Base-by-base conservation (phyloP, 2,113 vertebrate genomes). In the Dicerorhinus sumatrensis region DNA sequence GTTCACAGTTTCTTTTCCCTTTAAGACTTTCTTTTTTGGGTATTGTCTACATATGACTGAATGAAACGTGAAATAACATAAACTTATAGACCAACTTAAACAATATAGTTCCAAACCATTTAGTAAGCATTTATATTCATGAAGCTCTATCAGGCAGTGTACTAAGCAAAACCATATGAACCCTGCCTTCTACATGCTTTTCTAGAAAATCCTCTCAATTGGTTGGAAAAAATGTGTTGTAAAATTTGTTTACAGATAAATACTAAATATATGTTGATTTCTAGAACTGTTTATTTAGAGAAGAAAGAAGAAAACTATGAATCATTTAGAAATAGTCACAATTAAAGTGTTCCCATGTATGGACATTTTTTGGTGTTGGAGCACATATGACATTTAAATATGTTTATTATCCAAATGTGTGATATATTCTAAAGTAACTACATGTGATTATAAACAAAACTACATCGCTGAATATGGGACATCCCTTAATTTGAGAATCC, bases 391-490 rank as follows among this genome's bases (percentile, higher is more conserved):
- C 18, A 80, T 63, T 67, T 93, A 70, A 88, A 75, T n/a, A n/a
- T n/a, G 11, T 20, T 82, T 62, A 54, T 84, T 95, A 10, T 11
- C 1, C 11, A 73, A 92, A 80, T 63, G 9, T n/a, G 20, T 42
- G 63, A n/a, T 25, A 39, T 63, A 81, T 84, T 95, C 31, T 79
- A 29, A 70, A 65, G 14, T 42, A 69, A 31, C 2, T 54, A 63
- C 6, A 31, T 4, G 60, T 20, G 25, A 77, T 23, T 77, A 10
- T n/a, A 88, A 89, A 51, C 42, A 91, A 67, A 75, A 95, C 36
- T 13, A 8, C 2, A 70, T 46, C 8, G 1, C 2, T 69, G 5
- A 58, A 54, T 36, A 84, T 5, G 1, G 23, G 2, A 18, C 7
- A 62, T 6, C 51, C 5, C 23, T 86, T 33, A 39, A 54, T 88